Evolutionary conservation across 2,888 invertebrate species (phyloP), one percentile per base, ranked within the genome.

Genomic region (Trachelus iudaicus): DNA sequence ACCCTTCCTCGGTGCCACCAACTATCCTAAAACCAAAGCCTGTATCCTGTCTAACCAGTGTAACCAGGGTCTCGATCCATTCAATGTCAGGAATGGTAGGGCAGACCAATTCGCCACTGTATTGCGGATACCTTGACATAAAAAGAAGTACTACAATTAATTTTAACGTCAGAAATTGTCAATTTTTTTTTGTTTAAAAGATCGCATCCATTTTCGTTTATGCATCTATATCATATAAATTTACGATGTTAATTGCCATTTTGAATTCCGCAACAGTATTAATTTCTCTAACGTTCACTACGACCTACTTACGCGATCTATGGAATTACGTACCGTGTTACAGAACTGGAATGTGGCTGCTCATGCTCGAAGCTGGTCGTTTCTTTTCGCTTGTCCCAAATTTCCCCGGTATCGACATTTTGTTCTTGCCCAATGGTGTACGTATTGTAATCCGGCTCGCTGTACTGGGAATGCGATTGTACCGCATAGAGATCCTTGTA

Each of bases 1-100:
- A 98, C 79, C 98, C 97, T 93, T 99, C 99, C 92, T 99, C 99
- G 0, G 98, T 98, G 69, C 99, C 99, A 34, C 99, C 99, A 56
- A 99, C 97, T 89, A 99, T 98, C 81, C 99, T 94, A 93, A 99
- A 99, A 12, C 99, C 99, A 93, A 99, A 99, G 3, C 99, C 99
- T 78, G 96, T 96, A 69, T 97, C 96, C 86, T 98, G 97, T n/a
- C 98, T 94, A 75, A 96, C 96, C 76, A 99, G 92, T 0, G 97
- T 96, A 12, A 99, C 96, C 79, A 95, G 92, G 84, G 96, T 94
- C 85, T 96, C 96, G 73, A 95, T 94, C 87, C 91, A 91, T 77
- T 91, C 91, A 79, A 91, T 88, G 31, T 91, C 91, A 9, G 91
- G 91, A 40, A 91, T 88, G n/a, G 89, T 88, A 34, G 90, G 90